Evolutionary conservation across 1,140 invertebrate genomes (phyloP).

Genomic region (Nixonia krombeini): DNA sequence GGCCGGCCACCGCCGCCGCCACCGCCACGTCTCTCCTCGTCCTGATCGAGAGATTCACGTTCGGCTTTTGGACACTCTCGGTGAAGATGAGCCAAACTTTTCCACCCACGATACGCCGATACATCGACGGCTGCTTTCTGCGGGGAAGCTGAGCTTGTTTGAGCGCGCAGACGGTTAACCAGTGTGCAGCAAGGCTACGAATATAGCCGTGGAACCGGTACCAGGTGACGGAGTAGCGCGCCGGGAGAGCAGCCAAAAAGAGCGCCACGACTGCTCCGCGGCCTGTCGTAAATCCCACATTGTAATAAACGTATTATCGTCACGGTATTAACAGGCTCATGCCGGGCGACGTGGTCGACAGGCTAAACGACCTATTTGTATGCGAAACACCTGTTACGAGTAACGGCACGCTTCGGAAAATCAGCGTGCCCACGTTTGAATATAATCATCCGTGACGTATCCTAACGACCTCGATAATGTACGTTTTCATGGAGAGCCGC

Average conservation of each 20-base stretch:
- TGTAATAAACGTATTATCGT: conserved; percentile 61
- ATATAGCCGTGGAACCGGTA: background rate
- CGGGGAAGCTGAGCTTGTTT: too few species aligned
- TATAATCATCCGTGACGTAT: conserved; percentile 18
- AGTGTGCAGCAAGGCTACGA: too few species aligned
- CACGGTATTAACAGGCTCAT: conserved; percentile 21
- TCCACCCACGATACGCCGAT: too few species aligned
- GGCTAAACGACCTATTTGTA: conserved; percentile 50
- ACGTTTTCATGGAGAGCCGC: background rate
- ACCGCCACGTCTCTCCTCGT: too few species aligned
- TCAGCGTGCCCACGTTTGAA: conserved; percentile 22
- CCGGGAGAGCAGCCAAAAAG: background rate
- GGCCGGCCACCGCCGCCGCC: too few species aligned
- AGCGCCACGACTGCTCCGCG: conserved; percentile 8
- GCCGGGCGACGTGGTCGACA: conserved; percentile 34
- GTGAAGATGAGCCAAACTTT: too few species aligned
- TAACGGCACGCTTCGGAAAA: conserved; percentile 33
- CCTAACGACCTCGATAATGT: conserved; percentile 7
- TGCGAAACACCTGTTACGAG: conserved; percentile 47
- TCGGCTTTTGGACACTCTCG: too few species aligned
- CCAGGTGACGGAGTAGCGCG: too few species aligned
- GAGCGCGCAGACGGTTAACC: too few species aligned
- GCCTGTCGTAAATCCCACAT: conserved; percentile 53
- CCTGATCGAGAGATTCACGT: too few species aligned
- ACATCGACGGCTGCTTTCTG: too few species aligned